Evolutionary conservation across 1,140 invertebrate species (phyloP), one percentile per base, ranked within the genome.

Genomic region (Radopholus similis): DNA sequence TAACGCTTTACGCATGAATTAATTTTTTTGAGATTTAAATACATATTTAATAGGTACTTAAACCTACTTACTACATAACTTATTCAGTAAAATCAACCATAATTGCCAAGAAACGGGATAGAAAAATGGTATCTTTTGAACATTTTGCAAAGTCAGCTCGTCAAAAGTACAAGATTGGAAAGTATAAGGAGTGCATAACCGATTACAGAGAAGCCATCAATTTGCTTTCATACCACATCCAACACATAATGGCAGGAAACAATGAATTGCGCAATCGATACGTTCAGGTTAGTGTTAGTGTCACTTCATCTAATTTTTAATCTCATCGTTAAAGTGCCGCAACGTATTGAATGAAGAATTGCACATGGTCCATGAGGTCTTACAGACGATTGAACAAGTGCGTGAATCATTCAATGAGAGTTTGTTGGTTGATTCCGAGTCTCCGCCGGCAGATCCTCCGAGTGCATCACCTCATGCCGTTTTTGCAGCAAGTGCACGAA

Each of bases 391-490:
- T 8, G 51, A 66, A 15, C 56, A 66, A 66, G 32, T 66, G 23
- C 37, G 18, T 4, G 8, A 8, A 2, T 15, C 35, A 21, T 51
- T 35, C 47, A 38, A 54, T 15, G 51, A 59, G 0, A 35, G 37
- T 59, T 59, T n/a, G 21, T 37, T 32, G 6, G 34, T 51, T 11
- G 64, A 66, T 23, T 54, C 44, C 21, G 66, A 68, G 4, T 68
- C 66, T 6, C 66, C 66, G 3, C 65, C 66, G 13, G 66, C 65
- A 4, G 65, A 68, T 49, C 66, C 66, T 4, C 42, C 66, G 0
- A 30, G 21, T 4, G 23, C n/a, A 11, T 32, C 13, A 2, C 28
- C 37, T 66, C 64, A 32, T 21, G 37, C 23, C 34, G 9, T 26
- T 28, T 35, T 11, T 35, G 4, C 9, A 11, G 26, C 0, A 18